Percentiles rank a stretch among this genome's conserved stretches.
These are phyloP conservation scores for Gryllus bimaculatus DNA, from an alignment of 1,140 invertebrate genomes.

Conservation along the genomic window DNA sequence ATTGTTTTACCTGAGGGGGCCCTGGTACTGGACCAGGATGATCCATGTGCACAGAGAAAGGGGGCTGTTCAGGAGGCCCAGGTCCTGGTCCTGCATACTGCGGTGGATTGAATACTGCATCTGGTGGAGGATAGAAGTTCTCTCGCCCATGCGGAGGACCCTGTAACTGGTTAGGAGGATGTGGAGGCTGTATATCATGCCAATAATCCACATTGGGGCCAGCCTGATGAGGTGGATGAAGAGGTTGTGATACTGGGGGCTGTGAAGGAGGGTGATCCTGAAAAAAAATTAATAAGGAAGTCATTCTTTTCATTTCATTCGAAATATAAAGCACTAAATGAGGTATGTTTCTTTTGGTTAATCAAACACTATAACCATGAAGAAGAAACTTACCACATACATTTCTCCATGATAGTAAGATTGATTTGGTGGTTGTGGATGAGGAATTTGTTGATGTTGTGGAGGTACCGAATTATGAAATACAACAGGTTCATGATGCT, in stretches of 20 bases:
- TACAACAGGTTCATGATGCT: constrained; percentile 2
- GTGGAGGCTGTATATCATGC: constrained; percentile 14
- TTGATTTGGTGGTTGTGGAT: background rate
- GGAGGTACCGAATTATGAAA: background rate
- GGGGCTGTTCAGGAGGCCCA: background rate
- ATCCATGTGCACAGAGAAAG: background rate
- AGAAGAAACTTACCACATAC: background rate
- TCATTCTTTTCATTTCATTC: too few relatives aligned
- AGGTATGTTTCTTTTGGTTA: too few relatives aligned
- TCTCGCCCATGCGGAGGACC: constrained; percentile 9
- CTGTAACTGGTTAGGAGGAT: constrained; percentile 11
- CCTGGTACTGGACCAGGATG: background rate
- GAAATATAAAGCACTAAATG: too few relatives aligned
- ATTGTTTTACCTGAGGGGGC: background rate
- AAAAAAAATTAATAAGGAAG: background rate
- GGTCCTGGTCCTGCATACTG: background rate
- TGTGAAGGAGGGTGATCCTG: background rate
- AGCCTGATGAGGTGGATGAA: background rate
- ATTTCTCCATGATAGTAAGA: background rate
- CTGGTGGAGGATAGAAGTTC: background rate
- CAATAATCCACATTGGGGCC: constrained; percentile 1
- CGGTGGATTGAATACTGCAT: background rate
- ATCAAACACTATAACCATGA: background rate
- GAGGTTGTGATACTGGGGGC: background rate
- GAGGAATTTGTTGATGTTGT: background rate